Evolutionary conservation across 92 coral and sea anemone genomes (phyloP).

Genomic region (Virgularia gustaviana): DNA sequence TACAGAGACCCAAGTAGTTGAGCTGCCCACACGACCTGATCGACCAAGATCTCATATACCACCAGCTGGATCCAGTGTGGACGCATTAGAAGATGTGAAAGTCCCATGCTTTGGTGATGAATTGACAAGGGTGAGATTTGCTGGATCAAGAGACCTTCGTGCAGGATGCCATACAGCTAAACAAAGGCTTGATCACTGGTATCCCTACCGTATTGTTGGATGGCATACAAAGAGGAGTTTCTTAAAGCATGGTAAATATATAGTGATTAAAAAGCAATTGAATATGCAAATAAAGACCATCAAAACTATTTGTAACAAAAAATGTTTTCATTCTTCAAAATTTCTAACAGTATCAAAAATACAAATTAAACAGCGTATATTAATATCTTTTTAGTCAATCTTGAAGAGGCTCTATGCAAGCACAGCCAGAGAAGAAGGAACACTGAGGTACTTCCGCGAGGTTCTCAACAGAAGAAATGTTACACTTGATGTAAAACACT

Average conservation of each 20-base stretch:
- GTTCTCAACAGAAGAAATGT: constrained; percentile 47
- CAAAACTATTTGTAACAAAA: too few relatives aligned
- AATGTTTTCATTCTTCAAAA: not conserved
- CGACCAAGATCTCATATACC: constrained; percentile 9
- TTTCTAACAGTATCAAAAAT: not conserved
- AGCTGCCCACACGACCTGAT: not conserved
- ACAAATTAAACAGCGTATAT: not conserved
- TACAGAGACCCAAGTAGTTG: not conserved
- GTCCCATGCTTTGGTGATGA: constrained; percentile 22
- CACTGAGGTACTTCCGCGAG: constrained; percentile 55
- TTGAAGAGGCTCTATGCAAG: constrained; percentile 35
- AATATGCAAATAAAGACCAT: too few relatives aligned
- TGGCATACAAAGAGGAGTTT: not conserved
- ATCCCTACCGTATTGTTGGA: constrained; percentile 7
- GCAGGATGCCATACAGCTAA: constrained; percentile 26
- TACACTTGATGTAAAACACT: constrained; percentile 47
- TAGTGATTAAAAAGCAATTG: too few relatives aligned
- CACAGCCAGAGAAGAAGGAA: constrained; percentile 45
- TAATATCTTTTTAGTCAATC: constrained; percentile 30
- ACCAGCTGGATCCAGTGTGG: not conserved
- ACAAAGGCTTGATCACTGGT: constrained; percentile 16
- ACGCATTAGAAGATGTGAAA: not conserved
- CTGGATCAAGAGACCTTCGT: constrained; percentile 15
- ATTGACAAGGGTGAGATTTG: constrained; percentile 21
- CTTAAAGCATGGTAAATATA: too few relatives aligned